Evolutionary conservation across 2,888 invertebrate genomes (phyloP).

Genomic region (Amiota mariae): DNA sequence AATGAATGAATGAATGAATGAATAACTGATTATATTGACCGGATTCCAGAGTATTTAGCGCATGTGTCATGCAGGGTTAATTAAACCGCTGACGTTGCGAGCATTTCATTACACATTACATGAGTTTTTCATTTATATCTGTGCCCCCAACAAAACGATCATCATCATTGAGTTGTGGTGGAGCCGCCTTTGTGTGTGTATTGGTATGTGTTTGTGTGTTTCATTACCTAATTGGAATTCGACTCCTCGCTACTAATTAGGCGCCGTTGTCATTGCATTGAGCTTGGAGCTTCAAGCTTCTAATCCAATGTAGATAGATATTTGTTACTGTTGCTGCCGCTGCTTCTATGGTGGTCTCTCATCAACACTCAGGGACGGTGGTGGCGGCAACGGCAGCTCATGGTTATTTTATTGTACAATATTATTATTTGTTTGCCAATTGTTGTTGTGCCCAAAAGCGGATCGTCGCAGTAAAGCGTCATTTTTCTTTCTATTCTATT

Average conservation of each 20-base stretch:
- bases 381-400: too few species aligned
- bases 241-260: constrained; percentile 60
- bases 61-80: constrained; percentile 67
- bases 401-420: constrained; percentile 3
- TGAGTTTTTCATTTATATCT: too few species aligned
- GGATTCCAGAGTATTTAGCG: constrained; percentile 31
- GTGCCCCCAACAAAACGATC: too few species aligned
- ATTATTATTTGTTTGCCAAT: background rate
- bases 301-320: background rate
- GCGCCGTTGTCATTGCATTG: constrained; percentile 33
- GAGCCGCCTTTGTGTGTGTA: too few species aligned
- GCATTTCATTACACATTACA: constrained; percentile 54
- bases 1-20: constrained; percentile 24
- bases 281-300: constrained; percentile 27
- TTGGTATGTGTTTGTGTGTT: background rate
- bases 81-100: constrained; percentile 60
- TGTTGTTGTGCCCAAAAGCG: too few species aligned
- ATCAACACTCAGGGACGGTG: too few species aligned
- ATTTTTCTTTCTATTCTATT: too few species aligned
- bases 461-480: too few species aligned
- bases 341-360: too few species aligned
- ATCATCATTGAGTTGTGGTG: too few species aligned
- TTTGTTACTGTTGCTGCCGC: too few species aligned
- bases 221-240: constrained; percentile 61
- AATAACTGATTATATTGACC: too few species aligned